Conservation (phyloP, 2,113 vertebrate species). For the Ceyx melanurus region DNA sequence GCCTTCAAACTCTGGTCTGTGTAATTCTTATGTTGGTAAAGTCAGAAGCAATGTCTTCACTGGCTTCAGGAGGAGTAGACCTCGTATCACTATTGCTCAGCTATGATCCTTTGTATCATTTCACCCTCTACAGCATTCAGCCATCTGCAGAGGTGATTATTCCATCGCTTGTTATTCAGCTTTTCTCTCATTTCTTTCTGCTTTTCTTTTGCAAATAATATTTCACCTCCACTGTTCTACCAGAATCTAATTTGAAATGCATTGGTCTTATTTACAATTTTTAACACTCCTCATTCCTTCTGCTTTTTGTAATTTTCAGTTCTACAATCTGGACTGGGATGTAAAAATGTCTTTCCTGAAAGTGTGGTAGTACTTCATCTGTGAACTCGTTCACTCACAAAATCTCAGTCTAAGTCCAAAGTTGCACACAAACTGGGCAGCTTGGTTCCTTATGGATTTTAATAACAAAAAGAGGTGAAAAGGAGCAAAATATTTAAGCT, state of each 20-base stretch:
- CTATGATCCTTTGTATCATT: neutral
- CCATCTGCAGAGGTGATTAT: constrained; percentile 11
- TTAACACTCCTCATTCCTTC: neutral
- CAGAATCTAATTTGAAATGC: constrained; percentile 6
- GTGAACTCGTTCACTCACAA: neutral
- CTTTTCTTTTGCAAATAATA: neutral
- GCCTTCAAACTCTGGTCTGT: neutral
- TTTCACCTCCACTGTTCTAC: constrained; percentile 7
- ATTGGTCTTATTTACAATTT: neutral
- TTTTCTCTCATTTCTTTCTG: constrained; percentile 17
- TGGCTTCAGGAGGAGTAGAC: neutral
- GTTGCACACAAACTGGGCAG: neutral
- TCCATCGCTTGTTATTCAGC: neutral
- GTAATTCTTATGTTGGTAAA: neutral
- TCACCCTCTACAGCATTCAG: neutral
- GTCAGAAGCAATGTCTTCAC: neutral
- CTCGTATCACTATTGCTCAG: neutral
- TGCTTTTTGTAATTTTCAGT: neutral
- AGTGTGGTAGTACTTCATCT: neutral
- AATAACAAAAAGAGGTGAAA: neutral
- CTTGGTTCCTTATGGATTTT: neutral
- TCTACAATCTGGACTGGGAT: neutral
- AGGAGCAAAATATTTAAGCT: neutral
- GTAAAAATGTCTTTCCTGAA: neutral
- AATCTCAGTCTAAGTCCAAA: neutral